These are phyloP conservation scores for Desmodus rotundus DNA, from an alignment of 2,113 vertebrate genomes.

Conservation along the genomic window DNA sequence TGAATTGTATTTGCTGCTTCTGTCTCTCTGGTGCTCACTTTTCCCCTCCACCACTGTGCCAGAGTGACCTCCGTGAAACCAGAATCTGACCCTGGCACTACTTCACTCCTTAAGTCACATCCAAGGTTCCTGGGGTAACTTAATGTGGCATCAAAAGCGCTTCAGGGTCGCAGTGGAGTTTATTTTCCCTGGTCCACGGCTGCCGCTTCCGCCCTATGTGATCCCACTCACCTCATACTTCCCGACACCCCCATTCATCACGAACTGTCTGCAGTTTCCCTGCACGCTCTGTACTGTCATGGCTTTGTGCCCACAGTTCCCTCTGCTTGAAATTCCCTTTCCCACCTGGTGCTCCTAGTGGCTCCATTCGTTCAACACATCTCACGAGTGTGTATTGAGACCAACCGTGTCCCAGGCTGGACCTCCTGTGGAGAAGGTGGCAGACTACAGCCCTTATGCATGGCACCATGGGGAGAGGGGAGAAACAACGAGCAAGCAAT, in stretches of 20 bases:
- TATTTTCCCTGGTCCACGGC: not conserved
- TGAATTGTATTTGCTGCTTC: not conserved
- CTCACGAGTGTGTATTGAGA: not conserved
- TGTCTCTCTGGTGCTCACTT: not conserved
- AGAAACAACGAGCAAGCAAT: not conserved
- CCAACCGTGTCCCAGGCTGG: not conserved
- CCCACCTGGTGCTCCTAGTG: not conserved
- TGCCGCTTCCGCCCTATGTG: not conserved
- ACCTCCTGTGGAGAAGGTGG: not conserved
- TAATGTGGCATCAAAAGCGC: not conserved
- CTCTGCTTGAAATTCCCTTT: constrained; percentile 27
- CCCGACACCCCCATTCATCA: not conserved
- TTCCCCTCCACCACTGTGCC: not conserved
- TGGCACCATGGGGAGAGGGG: not conserved
- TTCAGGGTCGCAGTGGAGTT: not conserved
- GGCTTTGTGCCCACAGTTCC: not conserved
- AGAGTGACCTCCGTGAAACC: constrained; percentile 40
- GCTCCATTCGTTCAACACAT: not conserved
- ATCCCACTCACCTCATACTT: constrained; percentile 19
- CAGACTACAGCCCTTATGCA: not conserved
- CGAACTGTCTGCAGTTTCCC: not conserved
- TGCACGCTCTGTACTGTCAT: not conserved
- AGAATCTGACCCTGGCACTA: constrained; percentile 26
- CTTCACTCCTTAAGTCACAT: not conserved
- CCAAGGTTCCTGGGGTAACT: not conserved